Evolutionary conservation across 2,113 vertebrate genomes (phyloP).

Genomic region (Bothrops jararaca): DNA sequence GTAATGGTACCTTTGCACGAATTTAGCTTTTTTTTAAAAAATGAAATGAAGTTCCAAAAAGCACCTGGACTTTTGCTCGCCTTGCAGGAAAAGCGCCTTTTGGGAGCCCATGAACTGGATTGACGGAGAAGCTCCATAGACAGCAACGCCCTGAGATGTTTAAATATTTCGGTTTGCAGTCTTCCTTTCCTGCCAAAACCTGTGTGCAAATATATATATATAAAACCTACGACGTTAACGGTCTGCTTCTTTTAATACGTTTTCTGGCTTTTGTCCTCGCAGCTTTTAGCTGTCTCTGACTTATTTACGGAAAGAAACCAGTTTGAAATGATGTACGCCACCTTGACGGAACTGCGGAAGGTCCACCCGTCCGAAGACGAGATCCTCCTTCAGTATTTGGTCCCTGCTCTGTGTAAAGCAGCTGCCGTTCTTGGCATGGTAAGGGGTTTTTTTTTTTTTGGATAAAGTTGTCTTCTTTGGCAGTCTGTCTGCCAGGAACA

Average conservation of each 20-base stretch:
- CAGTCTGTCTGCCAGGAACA: too few relatives aligned
- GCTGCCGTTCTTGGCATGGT: conserved; percentile 98
- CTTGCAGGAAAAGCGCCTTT: too few relatives aligned
- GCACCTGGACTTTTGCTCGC: too few relatives aligned
- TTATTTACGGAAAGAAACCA: conserved; percentile 97
- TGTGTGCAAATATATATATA: too few relatives aligned
- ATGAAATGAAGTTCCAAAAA: too few relatives aligned
- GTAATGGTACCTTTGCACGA: background rate
- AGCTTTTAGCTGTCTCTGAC: conserved; percentile 97
- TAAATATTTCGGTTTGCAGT: too few relatives aligned
- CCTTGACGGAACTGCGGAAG: conserved; percentile 88
- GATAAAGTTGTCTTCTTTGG: too few relatives aligned
- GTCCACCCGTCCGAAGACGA: conserved; percentile 93
- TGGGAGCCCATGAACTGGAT: too few relatives aligned
- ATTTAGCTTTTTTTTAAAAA: background rate
- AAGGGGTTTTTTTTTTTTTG: conserved; percentile 42
- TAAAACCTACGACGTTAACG: background rate
- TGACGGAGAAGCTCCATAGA: too few relatives aligned
- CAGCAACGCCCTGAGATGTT: too few relatives aligned
- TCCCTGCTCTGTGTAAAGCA: conserved; percentile 95
- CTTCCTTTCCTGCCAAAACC: background rate
- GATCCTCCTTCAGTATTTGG: conserved; percentile 93
- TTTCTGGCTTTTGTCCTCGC: background rate
- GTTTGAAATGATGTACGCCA: conserved; percentile 97
- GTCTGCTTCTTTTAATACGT: background rate